Percentiles rank a stretch among this genome's conserved stretches.
Evolutionary conservation across 2,888 invertebrate species (phyloP).

Genomic region (Agonopterix heracliana): DNA sequence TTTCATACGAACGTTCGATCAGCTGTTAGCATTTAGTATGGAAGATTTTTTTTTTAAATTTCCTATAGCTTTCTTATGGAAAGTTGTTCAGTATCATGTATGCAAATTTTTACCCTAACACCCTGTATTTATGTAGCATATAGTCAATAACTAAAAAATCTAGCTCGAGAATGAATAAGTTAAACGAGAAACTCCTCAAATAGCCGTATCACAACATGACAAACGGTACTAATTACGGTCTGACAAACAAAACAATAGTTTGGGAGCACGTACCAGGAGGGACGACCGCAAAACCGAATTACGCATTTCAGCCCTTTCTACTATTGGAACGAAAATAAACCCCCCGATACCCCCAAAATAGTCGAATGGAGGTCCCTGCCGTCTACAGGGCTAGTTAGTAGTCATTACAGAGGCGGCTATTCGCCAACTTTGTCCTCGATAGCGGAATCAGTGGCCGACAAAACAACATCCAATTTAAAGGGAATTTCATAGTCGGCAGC

Average conservation of each 20-base stretch:
- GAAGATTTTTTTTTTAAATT: too few relatives aligned
- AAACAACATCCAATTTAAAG: constrained; percentile 52
- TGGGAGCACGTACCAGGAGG: constrained; percentile 31
- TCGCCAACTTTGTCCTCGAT: constrained; percentile 39
- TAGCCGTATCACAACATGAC: constrained; percentile 36
- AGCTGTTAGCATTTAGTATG: too few relatives aligned
- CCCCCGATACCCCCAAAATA: constrained; percentile 14
- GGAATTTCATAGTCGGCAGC: constrained; percentile 47
- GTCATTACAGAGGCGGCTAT: constrained; percentile 49
- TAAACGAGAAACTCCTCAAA: constrained; percentile 11
- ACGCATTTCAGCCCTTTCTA: constrained; percentile 34
- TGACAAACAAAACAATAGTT: constrained; percentile 48
- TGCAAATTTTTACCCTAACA: too few relatives aligned
- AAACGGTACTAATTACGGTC: constrained; percentile 43
- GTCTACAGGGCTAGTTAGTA: constrained; percentile 46
- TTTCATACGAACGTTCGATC: too few relatives aligned
- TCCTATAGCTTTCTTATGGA: too few relatives aligned
- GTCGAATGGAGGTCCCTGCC: constrained; percentile 10
- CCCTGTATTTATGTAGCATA: too few relatives aligned
- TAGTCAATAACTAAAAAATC: too few relatives aligned
- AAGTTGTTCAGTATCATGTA: too few relatives aligned
- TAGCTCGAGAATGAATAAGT: too few relatives aligned
- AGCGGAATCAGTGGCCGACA: constrained; percentile 31
- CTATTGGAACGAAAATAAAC: constrained; percentile 46
- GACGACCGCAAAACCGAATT: constrained; percentile 53